phyloP scores from a whole-genome alignment of 2,113 vertebrate species.

The Coryphaenoides rupestris region DNA sequence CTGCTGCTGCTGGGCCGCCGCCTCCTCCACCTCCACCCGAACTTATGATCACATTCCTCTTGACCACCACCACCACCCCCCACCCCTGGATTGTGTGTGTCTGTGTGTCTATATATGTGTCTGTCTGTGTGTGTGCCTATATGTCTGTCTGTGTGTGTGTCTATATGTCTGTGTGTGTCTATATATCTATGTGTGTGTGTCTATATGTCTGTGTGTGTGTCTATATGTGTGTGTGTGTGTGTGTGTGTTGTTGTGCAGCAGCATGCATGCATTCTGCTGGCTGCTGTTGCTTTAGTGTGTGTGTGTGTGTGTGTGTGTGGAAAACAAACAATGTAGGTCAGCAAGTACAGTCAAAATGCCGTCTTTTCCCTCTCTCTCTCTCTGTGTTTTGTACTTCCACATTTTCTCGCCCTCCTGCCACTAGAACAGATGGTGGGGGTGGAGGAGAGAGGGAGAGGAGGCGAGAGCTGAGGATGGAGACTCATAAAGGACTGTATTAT shows the following conservation, averaged over 20 bases:
- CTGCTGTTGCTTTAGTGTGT: conserved; percentile 17
- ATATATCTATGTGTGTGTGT: too few relatives aligned
- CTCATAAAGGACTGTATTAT: conserved; percentile 63
- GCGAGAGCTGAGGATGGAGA: too few relatives aligned
- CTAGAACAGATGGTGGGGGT: conserved; percentile 67
- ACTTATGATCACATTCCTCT: conserved; percentile 67
- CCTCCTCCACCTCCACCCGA: too few relatives aligned
- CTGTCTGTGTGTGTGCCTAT: background rate
- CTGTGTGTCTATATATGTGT: conserved; percentile 2
- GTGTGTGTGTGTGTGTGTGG: too few relatives aligned
- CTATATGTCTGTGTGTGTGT: too few relatives aligned
- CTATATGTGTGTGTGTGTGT: too few relatives aligned
- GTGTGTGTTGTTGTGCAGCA: too few relatives aligned
- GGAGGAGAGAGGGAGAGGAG: conserved; percentile 54
- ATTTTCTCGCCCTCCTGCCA: conserved; percentile 52
- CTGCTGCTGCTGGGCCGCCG: too few relatives aligned
- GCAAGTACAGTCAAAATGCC: conserved; percentile 65
- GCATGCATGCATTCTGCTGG: background rate
- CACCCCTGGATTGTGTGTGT: background rate
- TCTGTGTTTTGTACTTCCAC: conserved; percentile 60
- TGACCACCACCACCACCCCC: conserved; percentile 29
- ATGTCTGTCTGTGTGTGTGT: background rate
- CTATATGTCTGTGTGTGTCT: too few relatives aligned
- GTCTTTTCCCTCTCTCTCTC: conserved; percentile 45
- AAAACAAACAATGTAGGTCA: conserved; percentile 57